phyloP scores from a whole-genome alignment of 2,113 vertebrate species.

The Cavia porcellus region DNA sequence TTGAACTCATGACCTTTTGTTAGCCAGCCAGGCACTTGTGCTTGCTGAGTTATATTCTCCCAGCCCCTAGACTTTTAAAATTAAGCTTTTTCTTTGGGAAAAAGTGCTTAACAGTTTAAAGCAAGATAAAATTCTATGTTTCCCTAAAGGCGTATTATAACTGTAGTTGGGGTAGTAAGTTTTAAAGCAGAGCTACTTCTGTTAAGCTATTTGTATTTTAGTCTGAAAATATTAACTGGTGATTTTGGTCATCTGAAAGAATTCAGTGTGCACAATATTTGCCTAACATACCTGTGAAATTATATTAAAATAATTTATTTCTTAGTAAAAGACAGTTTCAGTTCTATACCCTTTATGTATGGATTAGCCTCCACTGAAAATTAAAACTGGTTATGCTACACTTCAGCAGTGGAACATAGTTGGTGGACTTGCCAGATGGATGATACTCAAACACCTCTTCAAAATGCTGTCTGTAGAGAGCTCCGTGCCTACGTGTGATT shows the following conservation, averaged over 20 bases:
- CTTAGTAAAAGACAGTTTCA: background rate
- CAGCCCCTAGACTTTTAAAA: background rate
- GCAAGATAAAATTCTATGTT: background rate
- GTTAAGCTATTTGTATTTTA: background rate
- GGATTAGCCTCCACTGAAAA: background rate
- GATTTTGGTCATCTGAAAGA: background rate
- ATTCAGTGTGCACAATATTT: background rate
- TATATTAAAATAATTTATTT: constrained; percentile 48
- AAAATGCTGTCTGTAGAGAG: constrained; percentile 39
- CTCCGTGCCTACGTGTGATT: constrained; percentile 38
- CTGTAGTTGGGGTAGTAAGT: background rate
- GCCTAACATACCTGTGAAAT: constrained; percentile 12
- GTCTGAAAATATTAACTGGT: background rate
- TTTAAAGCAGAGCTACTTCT: background rate
- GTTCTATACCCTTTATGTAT: constrained; percentile 1
- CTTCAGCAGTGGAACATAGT: background rate
- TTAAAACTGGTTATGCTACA: constrained; percentile 37
- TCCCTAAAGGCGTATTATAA: background rate
- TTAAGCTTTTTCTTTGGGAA: constrained; percentile 5
- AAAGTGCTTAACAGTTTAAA: constrained; percentile 6
- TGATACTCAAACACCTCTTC: constrained; percentile 7
- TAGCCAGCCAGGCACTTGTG: no score
- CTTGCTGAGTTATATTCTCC: no score
- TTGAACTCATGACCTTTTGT: no score
- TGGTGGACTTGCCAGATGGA: constrained; percentile 42